A percentile compares a stretch with the other conserved stretches of the same genome.
Evolutionary conservation across 2,797 vertebrate genomes (phyloP).

Genomic region (Graptemys geographica): DNA sequence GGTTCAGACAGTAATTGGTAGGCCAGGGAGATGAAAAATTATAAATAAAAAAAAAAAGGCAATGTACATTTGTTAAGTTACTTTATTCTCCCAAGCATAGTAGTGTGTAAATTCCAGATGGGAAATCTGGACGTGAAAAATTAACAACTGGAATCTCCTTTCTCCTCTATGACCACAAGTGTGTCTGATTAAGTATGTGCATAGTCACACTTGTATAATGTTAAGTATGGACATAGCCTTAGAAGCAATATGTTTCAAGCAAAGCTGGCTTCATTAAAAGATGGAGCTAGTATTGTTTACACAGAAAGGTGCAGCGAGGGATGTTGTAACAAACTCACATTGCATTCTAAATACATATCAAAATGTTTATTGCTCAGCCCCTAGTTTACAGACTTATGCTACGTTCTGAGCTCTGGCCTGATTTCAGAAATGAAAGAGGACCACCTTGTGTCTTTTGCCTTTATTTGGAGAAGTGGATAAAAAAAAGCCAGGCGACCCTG

Average conservation of each 20-base stretch:
- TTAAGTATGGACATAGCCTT: background rate
- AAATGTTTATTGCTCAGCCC: background rate
- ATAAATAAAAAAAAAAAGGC: background rate
- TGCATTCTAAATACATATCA: slow-evolving; percentile 18
- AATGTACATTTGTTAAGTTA: background rate
- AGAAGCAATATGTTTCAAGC: background rate
- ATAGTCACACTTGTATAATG: background rate
- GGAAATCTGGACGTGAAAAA: slow-evolving; percentile 23
- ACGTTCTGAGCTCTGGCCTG: background rate
- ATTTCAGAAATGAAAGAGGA: slow-evolving; percentile 15
- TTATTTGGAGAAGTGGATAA: slow-evolving; percentile 7
- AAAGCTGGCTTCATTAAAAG: background rate
- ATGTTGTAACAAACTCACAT: background rate
- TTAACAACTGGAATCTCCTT: background rate
- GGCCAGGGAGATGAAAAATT: background rate
- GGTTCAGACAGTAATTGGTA: background rate
- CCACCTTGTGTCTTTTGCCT: slow-evolving; percentile 11
- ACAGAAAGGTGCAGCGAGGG: background rate
- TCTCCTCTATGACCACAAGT: background rate
- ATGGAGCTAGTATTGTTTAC: background rate
- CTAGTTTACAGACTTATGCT: background rate
- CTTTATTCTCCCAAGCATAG: background rate
- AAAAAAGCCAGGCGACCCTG: background rate
- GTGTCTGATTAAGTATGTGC: background rate
- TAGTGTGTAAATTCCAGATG: background rate